Conservation (phyloP, 2,113 vertebrate species). For the Ceyx melanurus region DNA sequence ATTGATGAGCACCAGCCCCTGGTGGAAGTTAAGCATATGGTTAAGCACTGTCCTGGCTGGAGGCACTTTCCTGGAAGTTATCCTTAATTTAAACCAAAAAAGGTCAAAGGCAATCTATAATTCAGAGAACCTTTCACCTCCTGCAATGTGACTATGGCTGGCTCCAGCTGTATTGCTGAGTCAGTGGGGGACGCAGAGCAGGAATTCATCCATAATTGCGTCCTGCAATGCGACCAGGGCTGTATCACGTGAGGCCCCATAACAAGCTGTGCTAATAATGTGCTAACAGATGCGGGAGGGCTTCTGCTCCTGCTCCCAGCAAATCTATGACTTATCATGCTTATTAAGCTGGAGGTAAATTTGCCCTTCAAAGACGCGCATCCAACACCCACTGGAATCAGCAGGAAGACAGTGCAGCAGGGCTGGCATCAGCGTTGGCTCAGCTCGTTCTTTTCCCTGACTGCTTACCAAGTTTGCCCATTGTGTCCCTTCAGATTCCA, state of each 20-base stretch:
- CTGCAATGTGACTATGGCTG: constrained; percentile 52
- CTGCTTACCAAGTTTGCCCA: accelerated
- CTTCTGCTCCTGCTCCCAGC: constrained; percentile 52
- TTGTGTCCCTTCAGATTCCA: background rate
- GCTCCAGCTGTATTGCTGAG: constrained; percentile 68
- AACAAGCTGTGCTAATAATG: constrained; percentile 70
- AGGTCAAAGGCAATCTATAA: constrained; percentile 69
- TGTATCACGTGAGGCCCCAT: constrained; percentile 44
- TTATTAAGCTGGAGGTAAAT: constrained; percentile 61
- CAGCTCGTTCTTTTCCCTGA: background rate
- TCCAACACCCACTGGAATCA: constrained; percentile 34
- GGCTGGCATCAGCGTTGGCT: background rate
- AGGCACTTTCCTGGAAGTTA: constrained; percentile 57
- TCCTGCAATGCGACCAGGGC: background rate
- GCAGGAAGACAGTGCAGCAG: background rate
- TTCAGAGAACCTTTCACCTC: constrained; percentile 62
- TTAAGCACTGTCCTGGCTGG: constrained; percentile 54
- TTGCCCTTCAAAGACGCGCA: constrained; percentile 36
- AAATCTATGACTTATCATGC: constrained; percentile 57
- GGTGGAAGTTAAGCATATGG: constrained; percentile 60
- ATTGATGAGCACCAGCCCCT: constrained; percentile 37
- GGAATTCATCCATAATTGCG: constrained; percentile 62
- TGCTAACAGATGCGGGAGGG: constrained; percentile 59
- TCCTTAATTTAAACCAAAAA: constrained; percentile 65
- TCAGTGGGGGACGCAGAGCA: constrained; percentile 45